Conservation (phyloP, 2,113 vertebrate genomes). For the Channa maculata region DNA sequence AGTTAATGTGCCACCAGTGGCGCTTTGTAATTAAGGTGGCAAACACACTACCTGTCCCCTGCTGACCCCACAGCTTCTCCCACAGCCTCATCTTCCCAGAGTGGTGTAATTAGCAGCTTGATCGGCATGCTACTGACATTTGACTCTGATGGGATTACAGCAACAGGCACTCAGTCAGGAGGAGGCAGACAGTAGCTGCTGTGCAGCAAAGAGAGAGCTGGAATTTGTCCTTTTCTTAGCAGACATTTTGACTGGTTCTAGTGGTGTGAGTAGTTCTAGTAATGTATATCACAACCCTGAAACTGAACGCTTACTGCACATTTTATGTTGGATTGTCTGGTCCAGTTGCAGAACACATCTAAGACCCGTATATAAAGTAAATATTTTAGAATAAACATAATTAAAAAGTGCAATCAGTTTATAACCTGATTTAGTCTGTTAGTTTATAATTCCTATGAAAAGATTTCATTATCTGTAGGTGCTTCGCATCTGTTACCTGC, state of each 20-base stretch:
- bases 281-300: not conserved
- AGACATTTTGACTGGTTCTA: constrained; percentile 1
- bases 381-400: too few species aligned
- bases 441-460: too few species aligned
- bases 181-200: not conserved
- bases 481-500: too few species aligned
- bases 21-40: constrained; percentile 58
- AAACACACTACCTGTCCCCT: constrained; percentile 33
- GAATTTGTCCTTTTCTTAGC: not conserved
- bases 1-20: constrained; percentile 54
- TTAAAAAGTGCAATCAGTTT: too few species aligned
- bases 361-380: too few species aligned
- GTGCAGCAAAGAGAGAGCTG: constrained; percentile 3
- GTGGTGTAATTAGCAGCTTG: constrained; percentile 65
- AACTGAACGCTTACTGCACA: not conserved
- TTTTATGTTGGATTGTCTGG: too few species aligned
- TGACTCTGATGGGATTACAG: constrained; percentile 63
- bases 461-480: too few species aligned
- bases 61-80: constrained; percentile 40
- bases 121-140: constrained; percentile 57
- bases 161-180: constrained; percentile 14
- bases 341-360: too few species aligned
- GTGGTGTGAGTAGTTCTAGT: too few species aligned
- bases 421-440: too few species aligned
- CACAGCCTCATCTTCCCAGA: constrained; percentile 47